Evolutionary conservation across 2,113 vertebrate species (phyloP), one percentile per base, ranked within the genome.

Genomic region (Phyllostomus hastatus): DNA sequence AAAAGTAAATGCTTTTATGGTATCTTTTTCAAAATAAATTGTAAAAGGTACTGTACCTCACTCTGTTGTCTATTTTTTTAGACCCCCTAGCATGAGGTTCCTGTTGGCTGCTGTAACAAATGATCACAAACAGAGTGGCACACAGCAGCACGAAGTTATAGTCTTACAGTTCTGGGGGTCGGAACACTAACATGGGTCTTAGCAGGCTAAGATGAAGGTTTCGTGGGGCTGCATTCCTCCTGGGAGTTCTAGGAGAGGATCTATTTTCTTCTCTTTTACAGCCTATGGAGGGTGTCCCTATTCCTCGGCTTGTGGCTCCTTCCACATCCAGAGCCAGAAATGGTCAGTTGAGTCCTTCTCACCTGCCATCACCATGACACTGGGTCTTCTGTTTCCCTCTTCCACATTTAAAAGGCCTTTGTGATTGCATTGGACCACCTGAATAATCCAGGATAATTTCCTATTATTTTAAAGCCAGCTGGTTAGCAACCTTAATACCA

Each of bases 321-420:
- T 90, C n/a, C 14, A 3, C 12, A 19, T 41, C 31, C 61, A 67
- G 50, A 48, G 57, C 31, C 54, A 88, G 17, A 35, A 20, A 1
- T 8, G 10, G 72, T 19, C 22, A 8, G 5, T 5, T 19, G 26
- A 38, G 11, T 50, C 5, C 84, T 83, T 80, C 78, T 88, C 72
- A 22, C 5, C 1, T 24, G 1, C 9, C 9, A 1, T 43, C 50
- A 31, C 46, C 31, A 0, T 10, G 17, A 41, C 19, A 11, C 10
- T 7, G 35, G 26, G 2, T 17, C 16, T 66, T 33, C 46, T n/a
- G 67, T 16, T 12, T 52, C 20, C 38, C 26, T 61, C 41, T 38
- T 86, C 59, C 20, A 33, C 31, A 7, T 22, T 54, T 61, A 91
- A 82, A 91, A 28, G n/a, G 24, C 38, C 3, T 3, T 20, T 41